Evolutionary conservation across 2,113 vertebrate genomes (phyloP), one percentile per base, ranked within the genome.

Genomic region (Thryonomys swinderianus): DNA sequence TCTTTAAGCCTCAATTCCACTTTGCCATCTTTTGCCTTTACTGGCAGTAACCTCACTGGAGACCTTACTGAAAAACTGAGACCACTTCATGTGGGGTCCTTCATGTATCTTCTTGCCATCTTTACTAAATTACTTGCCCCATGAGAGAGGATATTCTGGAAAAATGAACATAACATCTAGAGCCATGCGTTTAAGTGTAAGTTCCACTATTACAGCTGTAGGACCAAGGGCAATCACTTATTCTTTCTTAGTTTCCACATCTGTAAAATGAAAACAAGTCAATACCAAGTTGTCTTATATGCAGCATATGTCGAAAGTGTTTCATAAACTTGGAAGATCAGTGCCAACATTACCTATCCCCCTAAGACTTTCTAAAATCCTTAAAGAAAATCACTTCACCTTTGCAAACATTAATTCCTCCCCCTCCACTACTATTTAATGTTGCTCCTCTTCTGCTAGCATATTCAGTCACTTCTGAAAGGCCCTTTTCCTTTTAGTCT

Each of bases 251-350:
- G 51, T 79, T 61, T 86, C 37, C 13, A 62, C 48, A 85, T 67
- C 30, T 80, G 48, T 73, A 89, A 95, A 95, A 89, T 66, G 61
- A 92, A 94, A 95, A 59, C 55, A 87, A 74, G 76, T 64, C 21
- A 53, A 40, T n/a, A 82, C 66, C 64, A 78, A 92, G 73, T 51
- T 91, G 61, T 61, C 69, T n/a, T 30, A 27, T 57, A 53, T 62
- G 67, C 64, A 42, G 23, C 62, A 71, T 74, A 66, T 80, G 40
- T 45, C 74, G 21, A 37, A 92, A 93, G 67, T 57, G 73, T 67
- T 83, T 91, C 57, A 40, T 64, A 86, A 94, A 67, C 53, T 34
- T 40, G 73, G 87, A 51, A 82, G 30, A 87, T 69, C 64, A 69
- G 73, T 30, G 64, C n/a, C 79, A 85, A 45, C 34, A 37, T 92